Evolutionary conservation across 2,113 vertebrate species (phyloP).

Genomic region (Anser cygnoides): DNA sequence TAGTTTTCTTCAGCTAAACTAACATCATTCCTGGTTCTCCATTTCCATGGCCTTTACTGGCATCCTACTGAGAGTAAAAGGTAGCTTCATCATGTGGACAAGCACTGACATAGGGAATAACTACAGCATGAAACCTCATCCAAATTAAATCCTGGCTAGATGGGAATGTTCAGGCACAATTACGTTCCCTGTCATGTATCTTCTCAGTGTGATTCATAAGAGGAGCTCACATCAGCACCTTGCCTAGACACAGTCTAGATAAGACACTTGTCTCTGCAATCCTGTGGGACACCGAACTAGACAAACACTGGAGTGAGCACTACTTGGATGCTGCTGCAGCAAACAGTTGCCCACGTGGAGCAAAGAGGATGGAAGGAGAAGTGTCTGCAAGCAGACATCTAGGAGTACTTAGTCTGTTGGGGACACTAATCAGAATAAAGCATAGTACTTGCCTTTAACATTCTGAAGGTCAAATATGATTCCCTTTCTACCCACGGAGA

Average conservation of each 20-base stretch:
- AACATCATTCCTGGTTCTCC: neutral
- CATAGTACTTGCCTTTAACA: neutral
- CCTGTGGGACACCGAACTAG: rapidly evolving
- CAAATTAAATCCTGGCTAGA: neutral
- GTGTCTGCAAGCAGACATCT: neutral
- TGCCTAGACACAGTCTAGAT: neutral
- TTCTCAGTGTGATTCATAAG: neutral
- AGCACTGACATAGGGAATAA: neutral
- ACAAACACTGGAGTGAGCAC: rapidly evolving
- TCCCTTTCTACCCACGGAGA: neutral
- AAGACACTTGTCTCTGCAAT: neutral
- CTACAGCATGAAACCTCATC: neutral
- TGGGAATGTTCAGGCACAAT: neutral
- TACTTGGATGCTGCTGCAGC: neutral
- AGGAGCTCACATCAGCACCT: neutral
- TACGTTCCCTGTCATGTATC: neutral
- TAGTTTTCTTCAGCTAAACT: neutral
- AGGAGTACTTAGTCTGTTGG: neutral
- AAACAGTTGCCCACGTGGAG: neutral
- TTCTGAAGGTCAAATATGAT: neutral
- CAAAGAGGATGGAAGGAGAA: neutral
- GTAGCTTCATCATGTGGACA: neutral
- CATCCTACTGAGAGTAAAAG: neutral
- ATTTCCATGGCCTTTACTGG: neutral
- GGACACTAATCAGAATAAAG: neutral